These are phyloP conservation scores for Hydrotaea diabolus DNA, from an alignment of 2,888 invertebrate genomes.

Conservation along the genomic window DNA sequence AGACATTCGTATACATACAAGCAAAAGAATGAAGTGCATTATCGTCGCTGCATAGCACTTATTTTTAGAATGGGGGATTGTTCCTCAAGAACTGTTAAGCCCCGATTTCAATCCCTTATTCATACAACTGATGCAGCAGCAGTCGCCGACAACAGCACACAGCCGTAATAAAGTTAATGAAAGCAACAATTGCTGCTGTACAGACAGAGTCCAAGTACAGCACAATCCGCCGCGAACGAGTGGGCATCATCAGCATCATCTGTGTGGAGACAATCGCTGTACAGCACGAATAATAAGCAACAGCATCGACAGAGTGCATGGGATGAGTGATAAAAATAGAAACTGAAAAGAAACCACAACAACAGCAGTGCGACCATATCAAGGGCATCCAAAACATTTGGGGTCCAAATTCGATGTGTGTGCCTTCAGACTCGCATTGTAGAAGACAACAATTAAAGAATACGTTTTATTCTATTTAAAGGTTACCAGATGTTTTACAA, in stretches of 20 bases:
- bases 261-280: slow-evolving; percentile 9
- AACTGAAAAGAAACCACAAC: slow-evolving; percentile 35
- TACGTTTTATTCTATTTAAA: background rate
- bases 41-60: slow-evolving; percentile 10
- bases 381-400: slow-evolving; percentile 44
- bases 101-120: background rate
- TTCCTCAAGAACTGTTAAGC: background rate
- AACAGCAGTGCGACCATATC: slow-evolving; percentile 4
- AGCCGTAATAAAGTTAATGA: slow-evolving; percentile 3
- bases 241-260: slow-evolving; percentile 17
- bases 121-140: background rate
- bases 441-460: no score
- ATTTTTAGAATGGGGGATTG: slow-evolving; percentile 24
- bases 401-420: slow-evolving; percentile 9
- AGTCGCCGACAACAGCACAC: background rate
- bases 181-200: slow-evolving; percentile 13
- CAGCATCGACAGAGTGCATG: background rate
- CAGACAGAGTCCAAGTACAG: background rate
- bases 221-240: slow-evolving; percentile 1
- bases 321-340: slow-evolving; percentile 29
- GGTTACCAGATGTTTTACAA: slow-evolving; percentile 8
- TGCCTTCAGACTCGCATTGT: background rate
- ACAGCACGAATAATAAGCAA: background rate
- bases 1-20: background rate
- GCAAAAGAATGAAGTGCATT: background rate